These are phyloP conservation scores for Argyresthia goedartella DNA, from an alignment of 2,888 invertebrate species.

Conservation along the genomic window DNA sequence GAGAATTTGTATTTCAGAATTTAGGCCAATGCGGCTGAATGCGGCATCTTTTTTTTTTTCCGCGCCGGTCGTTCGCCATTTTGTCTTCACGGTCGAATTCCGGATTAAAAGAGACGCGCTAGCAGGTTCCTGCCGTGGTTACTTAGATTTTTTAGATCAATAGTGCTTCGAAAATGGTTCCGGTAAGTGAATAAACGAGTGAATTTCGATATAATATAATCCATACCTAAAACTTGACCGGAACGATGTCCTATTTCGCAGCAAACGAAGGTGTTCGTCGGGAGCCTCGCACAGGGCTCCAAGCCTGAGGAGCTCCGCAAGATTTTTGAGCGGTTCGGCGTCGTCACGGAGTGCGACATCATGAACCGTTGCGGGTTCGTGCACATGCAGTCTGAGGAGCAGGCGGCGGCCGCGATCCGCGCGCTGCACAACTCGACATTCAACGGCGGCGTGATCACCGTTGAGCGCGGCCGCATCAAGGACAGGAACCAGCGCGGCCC, in stretches of 20 bases:
- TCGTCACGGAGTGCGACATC: slow-evolving; percentile 93
- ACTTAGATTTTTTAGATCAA: no score
- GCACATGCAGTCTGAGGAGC: slow-evolving; percentile 86
- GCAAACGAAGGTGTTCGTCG: slow-evolving; percentile 93
- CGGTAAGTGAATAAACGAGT: slow-evolving; percentile 38
- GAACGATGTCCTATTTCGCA: slow-evolving; percentile 35
- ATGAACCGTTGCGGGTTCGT: slow-evolving; percentile 96
- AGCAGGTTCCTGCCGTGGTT: no score
- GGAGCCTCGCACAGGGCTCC: slow-evolving; percentile 88
- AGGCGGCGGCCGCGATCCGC: slow-evolving; percentile 85
- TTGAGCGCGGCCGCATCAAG: slow-evolving; percentile 86
- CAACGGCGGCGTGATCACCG: slow-evolving; percentile 87
- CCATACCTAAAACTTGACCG: no score
- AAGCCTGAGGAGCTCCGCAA: slow-evolving; percentile 85
- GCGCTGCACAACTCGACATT: slow-evolving; percentile 85
- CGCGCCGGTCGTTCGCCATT: slow-evolving; percentile 10
- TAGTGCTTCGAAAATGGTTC: slow-evolving; percentile 38
- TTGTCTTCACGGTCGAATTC: neutral
- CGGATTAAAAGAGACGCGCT: no score
- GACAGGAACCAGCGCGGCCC: slow-evolving; percentile 73
- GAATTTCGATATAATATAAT: no score
- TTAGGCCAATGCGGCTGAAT: no score
- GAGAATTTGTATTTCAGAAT: no score
- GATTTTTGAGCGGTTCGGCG: slow-evolving; percentile 88
- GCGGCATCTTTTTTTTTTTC: neutral